Evolutionary conservation across 2,888 invertebrate species (phyloP), one percentile per base, ranked within the genome.

Genomic region (Spilarctia lutea): DNA sequence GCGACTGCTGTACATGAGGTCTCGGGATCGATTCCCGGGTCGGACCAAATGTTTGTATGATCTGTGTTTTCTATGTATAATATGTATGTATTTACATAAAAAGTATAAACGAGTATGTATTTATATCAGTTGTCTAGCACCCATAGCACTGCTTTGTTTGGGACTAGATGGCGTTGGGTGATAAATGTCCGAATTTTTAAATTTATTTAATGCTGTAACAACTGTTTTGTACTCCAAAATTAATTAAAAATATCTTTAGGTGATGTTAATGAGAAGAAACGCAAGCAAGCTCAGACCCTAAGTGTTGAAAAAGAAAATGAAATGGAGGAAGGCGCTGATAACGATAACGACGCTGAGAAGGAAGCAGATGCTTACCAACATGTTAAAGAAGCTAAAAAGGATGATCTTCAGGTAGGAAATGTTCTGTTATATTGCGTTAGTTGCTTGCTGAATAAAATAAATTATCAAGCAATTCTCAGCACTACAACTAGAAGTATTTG

Each of bases 361-460:
- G 93, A 96, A 7, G 96, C 93, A 3, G 97, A 98, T 76, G 96
- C 98, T 79, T 98, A 97, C 92, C 98, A 99, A 89, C 99, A 99
- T 89, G 97, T 99, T 4, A 97, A 97, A 86, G 97, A 98, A 81
- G 97, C 98, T 0, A 97, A 97, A 78, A 96, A 97, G 76, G 96
- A 96, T 79, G 97, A 98, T 87, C 96, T 97, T 74, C 97, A 98
- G 89, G 97, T 97, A 82, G 10, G 10, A n/a, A 24, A 45, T 68
- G 13, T 69, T 10, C 3, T 65, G 30, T 63, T 33, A 63, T 63
- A 16, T 27, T 30, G 2, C 1, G 48, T 16, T 48, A 48, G 20
- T 48, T 20, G 16, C 45, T 16, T 24, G 42, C 42, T 42, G 24
- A 52, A 0, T 8, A 52, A 8, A 52, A 24, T 0, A 52, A 52